Base-by-base conservation (phyloP, 2,113 vertebrate genomes). In the Stegostoma tigrinum region DNA sequence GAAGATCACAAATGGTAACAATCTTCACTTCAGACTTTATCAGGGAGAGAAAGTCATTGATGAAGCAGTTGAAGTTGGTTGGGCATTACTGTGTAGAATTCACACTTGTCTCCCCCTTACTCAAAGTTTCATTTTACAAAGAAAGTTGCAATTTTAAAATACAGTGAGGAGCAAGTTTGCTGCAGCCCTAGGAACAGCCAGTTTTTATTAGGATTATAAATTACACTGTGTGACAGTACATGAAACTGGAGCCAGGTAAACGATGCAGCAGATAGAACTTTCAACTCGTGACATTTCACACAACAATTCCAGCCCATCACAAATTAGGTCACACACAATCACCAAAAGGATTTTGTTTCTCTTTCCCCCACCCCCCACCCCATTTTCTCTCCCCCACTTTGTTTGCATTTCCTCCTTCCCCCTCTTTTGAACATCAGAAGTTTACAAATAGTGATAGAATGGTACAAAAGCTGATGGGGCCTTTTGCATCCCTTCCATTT, bases 221-320 rank as follows among this genome's bases (percentile, higher is more conserved):
- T 93, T 93, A 93, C 89, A 93, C 87, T 90, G 89, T 93, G 89
- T 93, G 89, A 93, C 89, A 93, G 89, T 93, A 93, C 89, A 93
- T 93, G 89, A 67, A 93, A 93, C 27, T 93, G 89, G 89, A 66
- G 89, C 89, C 89, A 93, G 61, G n/a, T 64, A 93, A 91, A 93
- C 89, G n/a, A 93, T 66, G 61, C 61, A 66, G 89, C 89, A 93
- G 89, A 93, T 61, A 66, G 61, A 75, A 75, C 61, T 93, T 93
- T 91, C 87, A 91, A 91, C 87, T 61, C 34, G 87, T 64, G 87
- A 91, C 61, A 34, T 55, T 91, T 91, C 87, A 91, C 52, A 91
- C 52, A 91, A 91, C 87, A 91, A 91, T 91, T 91, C 52, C 64
- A 55, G 87, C 87, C 87, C 87, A 64, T 91, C 87, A 91, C 87